Evolutionary conservation across 1,140 invertebrate genomes (phyloP).

Genomic region (Telenomus remus): DNA sequence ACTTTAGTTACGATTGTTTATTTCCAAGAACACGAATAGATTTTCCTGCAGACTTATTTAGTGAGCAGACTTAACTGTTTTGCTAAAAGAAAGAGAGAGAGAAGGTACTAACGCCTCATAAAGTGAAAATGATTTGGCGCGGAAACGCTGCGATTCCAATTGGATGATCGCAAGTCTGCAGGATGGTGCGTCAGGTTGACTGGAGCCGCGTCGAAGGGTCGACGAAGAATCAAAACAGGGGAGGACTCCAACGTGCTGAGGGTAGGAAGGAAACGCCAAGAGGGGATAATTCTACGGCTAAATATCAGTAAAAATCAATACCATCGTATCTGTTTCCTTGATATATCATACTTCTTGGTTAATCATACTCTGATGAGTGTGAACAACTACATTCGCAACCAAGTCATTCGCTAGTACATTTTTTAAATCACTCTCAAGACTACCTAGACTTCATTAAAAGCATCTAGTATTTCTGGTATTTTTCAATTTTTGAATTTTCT

Average conservation of each 20-base stretch:
- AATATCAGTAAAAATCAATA: constrained; percentile 75
- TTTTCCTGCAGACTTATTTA: too few relatives aligned
- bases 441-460: too few relatives aligned
- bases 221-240: constrained; percentile 46
- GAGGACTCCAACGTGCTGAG: not conserved
- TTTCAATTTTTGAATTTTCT: too few relatives aligned
- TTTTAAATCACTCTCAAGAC: too few relatives aligned
- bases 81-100: too few relatives aligned
- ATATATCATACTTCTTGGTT: constrained; percentile 59
- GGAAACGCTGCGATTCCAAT: constrained; percentile 42
- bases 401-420: too few relatives aligned
- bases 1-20: too few relatives aligned
- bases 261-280: constrained; percentile 22
- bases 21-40: too few relatives aligned
- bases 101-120: too few relatives aligned
- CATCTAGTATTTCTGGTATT: too few relatives aligned
- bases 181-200: constrained; percentile 48
- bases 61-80: too few relatives aligned
- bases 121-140: constrained; percentile 21
- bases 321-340: constrained; percentile 65
- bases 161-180: constrained; percentile 35
- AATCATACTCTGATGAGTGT: constrained; percentile 60
- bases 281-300: constrained; percentile 72
- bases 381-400: constrained; percentile 8
- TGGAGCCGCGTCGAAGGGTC: constrained; percentile 60